phyloP scores from a whole-genome alignment of 1,140 invertebrate species.

The Nasonia vitripennis region DNA sequence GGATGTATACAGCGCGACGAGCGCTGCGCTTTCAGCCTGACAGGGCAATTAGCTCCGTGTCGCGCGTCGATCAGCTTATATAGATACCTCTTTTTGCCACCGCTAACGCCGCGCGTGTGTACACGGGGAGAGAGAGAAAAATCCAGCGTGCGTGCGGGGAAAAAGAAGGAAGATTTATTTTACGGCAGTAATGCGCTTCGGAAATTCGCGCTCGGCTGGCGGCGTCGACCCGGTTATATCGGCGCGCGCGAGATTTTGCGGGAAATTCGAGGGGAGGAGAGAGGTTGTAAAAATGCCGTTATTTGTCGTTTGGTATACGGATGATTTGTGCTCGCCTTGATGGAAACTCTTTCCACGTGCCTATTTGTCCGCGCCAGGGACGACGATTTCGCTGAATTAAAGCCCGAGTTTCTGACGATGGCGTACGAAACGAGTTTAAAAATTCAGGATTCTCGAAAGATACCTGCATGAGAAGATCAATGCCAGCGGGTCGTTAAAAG shows the following conservation, averaged over 20 bases:
- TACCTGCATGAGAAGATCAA: background rate
- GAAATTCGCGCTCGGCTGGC: slow-evolving; percentile 24
- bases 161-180: slow-evolving; percentile 45
- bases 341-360: background rate
- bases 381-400: background rate
- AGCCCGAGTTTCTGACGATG: too few relatives aligned
- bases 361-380: background rate
- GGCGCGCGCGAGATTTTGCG: background rate
- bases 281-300: slow-evolving; percentile 22
- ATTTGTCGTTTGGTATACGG: background rate
- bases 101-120: background rate
- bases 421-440: too few relatives aligned
- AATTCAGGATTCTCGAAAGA: background rate
- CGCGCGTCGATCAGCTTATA: slow-evolving; percentile 17
- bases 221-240: slow-evolving; percentile 14
- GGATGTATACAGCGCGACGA: slow-evolving; percentile 1
- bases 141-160: background rate
- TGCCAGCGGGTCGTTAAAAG: slow-evolving; percentile 38
- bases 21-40: slow-evolving; percentile 26
- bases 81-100: background rate
- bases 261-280: slow-evolving; percentile 13
- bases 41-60: slow-evolving; percentile 38
- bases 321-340: slow-evolving; percentile 14
- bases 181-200: slow-evolving; percentile 29
- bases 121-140: background rate